Base-by-base conservation (phyloP, 37 sponge, comb jelly and placozoan genomes). In the Oopsacas minuta region DNA sequence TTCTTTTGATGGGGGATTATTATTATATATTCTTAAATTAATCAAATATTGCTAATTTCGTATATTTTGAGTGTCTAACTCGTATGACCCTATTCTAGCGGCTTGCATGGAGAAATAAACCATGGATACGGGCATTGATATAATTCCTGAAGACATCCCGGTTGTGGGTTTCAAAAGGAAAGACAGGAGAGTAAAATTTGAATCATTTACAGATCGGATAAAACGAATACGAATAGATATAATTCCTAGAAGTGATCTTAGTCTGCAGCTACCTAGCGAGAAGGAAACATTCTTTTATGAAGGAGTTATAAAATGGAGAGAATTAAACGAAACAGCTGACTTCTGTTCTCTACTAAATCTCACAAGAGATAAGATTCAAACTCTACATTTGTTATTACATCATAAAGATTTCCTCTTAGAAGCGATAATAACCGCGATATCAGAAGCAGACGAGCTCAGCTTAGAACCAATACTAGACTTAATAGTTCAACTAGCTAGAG, bases 401-500 rank as follows among this genome's bases (percentile, higher is more conserved):
- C 94, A 94, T 39, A 91, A 88, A 90, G 91, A 89, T 0, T 37
- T 39, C 38, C 36, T 34, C 25, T 0, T 36, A 37, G 37, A 32
- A 38, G 53, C 30, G 75, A 3, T n/a, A n/a, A 61, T 82, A 36
- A 37, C 83, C 38, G 83, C 83, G 37, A 82, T 82, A 7, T 37
- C 37, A 8, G 83, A 20, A 7, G 38, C 38, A 37, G 37, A 12
- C 1, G 37, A 82, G 38, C 15, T 82, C 37, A 37, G 83, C 42
- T 30, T 85, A 69, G 37, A 36, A 36, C 69, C 36, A 23, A 37
- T 85, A 61, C 34, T 81, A 82, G 91, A 92, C 52, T 75, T 93
- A 83, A 52, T 88, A 37, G 91, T 93, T 1, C 94, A 96, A 87
- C 81, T 96, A 32, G 91, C 94, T 32, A 84, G 94, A 37, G 96